Base-by-base conservation (phyloP, 2,797 vertebrate genomes). In the Tachyglossus aculeatus region DNA sequence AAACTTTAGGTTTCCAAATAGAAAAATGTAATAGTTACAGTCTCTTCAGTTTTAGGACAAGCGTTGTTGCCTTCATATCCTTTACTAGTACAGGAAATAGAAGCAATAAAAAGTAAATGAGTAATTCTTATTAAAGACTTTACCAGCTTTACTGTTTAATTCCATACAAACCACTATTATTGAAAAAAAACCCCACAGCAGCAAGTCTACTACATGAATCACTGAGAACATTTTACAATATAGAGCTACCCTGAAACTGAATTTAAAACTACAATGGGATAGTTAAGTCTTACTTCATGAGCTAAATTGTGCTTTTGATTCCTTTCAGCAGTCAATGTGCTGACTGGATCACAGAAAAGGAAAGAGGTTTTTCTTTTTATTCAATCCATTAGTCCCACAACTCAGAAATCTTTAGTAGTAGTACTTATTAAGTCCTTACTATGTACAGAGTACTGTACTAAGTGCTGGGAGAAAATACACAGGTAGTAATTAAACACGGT, bases 331-430 rank as follows among this genome's bases (percentile, higher is more conserved):
- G 68, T 81, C 62, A 51, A 44, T 37, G 18, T 18, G 40, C 52
- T 31, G 25, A 69, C 44, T 1, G 4, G 2, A 37, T 57, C 39
- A 74, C 39, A 55, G 27, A 65, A 18, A 34, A 81, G 65, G 63
- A 65, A 75, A 77, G 67, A 69, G 7, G 18, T 31, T 60, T 78
- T 33, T 40, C 53, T 64, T 68, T 39, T 50, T 62, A 67, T 33
- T 27, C 37, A 47, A 41, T 43, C 52, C 9, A 66, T 57, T 70
- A 59, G 25, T 27, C 18, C 32, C 62, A 37, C 13, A 41, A 33
- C 36, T 53, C 21, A 25, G 36, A 64, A 56, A 57, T 41, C 32
- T 38, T 56, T 52, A n/a, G n/a, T n/a, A n/a, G n/a, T n/a, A n/a
- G n/a, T n/a, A n/a, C n/a, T n/a, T n/a, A n/a, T n/a, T n/a, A n/a